Base-by-base conservation (phyloP, 2,113 vertebrate genomes). In the Barbus barbus region DNA sequence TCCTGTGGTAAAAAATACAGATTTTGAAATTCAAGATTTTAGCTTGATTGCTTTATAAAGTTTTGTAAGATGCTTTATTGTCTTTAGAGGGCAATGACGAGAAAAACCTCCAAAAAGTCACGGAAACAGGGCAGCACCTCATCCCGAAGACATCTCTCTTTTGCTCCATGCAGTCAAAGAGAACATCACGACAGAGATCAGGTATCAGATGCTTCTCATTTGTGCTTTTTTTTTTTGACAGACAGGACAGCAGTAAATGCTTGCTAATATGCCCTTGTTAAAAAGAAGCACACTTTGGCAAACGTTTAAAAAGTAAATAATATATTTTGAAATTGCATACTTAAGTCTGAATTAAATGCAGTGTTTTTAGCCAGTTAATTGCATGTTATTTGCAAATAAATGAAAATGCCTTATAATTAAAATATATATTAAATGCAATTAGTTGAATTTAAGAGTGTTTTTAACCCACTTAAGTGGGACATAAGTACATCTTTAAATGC, bases 1-100 rank as follows among this genome's bases (percentile, higher is more conserved):
- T 16, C 80, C 80, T 74, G n/a, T 85, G 91, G 89, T 94, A n/a
- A 93, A 82, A 67, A 56, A 78, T 58, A 12, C 75, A 51, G 13
- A 48, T 31, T 84, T n/a, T n/a, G n/a, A n/a, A n/a, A n/a, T n/a
- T n/a, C n/a, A n/a, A n/a, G n/a, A n/a, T n/a, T n/a, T n/a, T n/a
- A n/a, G n/a, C n/a, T 58, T n/a, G 38, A 60, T 24, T 53, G 56
- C 24, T 74, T 51, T 24, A 41, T 51, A 14, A 24, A 26, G 28
- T 18, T 72, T 28, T 80, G 36, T 4, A 56, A 38, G 22, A 81
- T 76, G 4, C 46, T 78, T 67, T 53, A 20, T 73, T 31, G 48
- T 73, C 24, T 69, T 33, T 80, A 94, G 92, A 86, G 83, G 61
- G 73, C 79, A 14, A 8, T 44, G 48, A 81, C 63, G 4, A 91